phyloP scores from a whole-genome alignment of 2,888 invertebrate genomes.

The Temnothorax rugatulus region DNA sequence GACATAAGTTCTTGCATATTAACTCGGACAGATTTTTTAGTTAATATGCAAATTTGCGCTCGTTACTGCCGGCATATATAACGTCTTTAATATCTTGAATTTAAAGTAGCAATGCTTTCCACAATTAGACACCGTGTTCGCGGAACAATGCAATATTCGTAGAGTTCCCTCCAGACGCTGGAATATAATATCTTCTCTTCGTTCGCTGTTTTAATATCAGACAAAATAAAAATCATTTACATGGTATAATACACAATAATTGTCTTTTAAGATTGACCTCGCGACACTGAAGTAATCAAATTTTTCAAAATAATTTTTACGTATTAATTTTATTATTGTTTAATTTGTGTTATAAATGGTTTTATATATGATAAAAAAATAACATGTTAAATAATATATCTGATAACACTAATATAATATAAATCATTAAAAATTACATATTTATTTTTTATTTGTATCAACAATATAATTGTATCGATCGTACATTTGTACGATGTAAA shows the following conservation, averaged over 20 bases:
- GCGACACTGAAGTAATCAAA: no score
- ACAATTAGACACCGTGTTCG: conserved; percentile 26
- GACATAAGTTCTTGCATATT: conserved; percentile 35
- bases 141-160: conserved; percentile 23
- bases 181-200: neutral
- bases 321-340: no score
- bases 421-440: neutral
- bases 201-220: conserved; percentile 2
- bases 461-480: neutral
- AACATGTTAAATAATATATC: neutral
- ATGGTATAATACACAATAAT: neutral
- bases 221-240: conserved; percentile 13
- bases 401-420: conserved; percentile 2
- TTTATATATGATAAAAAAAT: neutral
- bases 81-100: conserved; percentile 33
- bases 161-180: neutral
- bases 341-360: no score
- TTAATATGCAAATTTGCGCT: conserved; percentile 26
- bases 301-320: no score
- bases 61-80: conserved; percentile 26
- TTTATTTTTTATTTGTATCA: conserved; percentile 1
- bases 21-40: conserved; percentile 28
- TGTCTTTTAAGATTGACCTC: no score
- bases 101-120: conserved; percentile 31
- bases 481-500: neutral